Base-by-base conservation (phyloP, 2,113 vertebrate genomes). In the Riparia riparia region DNA sequence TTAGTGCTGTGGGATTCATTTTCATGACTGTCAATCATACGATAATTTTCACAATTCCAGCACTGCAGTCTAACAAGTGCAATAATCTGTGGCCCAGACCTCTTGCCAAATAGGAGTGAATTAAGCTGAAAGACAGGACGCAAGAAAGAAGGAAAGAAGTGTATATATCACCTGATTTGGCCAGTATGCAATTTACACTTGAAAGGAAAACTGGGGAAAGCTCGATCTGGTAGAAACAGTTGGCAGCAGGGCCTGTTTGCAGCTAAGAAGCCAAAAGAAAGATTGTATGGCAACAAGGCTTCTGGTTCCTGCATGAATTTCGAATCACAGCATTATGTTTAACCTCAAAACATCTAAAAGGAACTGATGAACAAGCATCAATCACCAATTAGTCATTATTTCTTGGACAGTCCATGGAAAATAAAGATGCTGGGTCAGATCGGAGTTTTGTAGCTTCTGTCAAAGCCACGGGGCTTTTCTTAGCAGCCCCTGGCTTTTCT, bases 221-320 rank as follows among this genome's bases (percentile, higher is more conserved):
- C 77, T 87, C 12, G 22, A 74, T 92, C 58, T 86, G 77, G 82
- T 94, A 90, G 81, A 47, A 96, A 82, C 57, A 60, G 63, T 80
- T 96, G 92, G 95, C 96, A 96, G 88, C 82, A 79, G 51, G 32
- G 76, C 64, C 80, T 94, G 90, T 96, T 97, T 94, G 90, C 93
- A 95, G 64, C 92, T 78, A 92, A 72, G 88, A 86, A 90, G 87
- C 92, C 96, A 94, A 91, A 87, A 94, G 90, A 90, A 96, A 57
- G 64, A 72, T 45, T 96, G 93, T 93, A 71, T 86, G 86, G 86
- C 86, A 95, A 96, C 95, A 96, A 93, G 76, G 54, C 71, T 96
- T 82, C 64, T 96, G 51, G 26, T 90, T 96, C 44, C 88, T 51
- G 65, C 32, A 81, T 31, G 79, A 89, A 86, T 92, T 95, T 94